These are phyloP conservation scores for Stenodera caucasica DNA, from an alignment of 2,888 invertebrate genomes.

Conservation along the genomic window DNA sequence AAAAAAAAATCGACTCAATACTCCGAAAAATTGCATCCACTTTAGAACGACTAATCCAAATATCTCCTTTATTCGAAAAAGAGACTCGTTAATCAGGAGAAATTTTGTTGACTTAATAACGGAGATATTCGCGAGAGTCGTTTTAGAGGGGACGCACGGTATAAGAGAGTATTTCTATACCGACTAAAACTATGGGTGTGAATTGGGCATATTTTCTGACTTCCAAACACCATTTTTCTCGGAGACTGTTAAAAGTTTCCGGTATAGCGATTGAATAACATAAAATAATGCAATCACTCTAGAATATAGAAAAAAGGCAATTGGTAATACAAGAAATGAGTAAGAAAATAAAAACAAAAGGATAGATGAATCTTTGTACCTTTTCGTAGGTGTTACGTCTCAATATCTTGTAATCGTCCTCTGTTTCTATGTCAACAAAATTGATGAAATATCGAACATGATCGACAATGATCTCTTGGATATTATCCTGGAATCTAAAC, in stretches of 20 bases:
- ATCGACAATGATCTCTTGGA: constrained; percentile 40
- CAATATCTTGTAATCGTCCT: constrained; percentile 36
- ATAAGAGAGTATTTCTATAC: constrained; percentile 19
- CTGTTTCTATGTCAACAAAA: constrained; percentile 37
- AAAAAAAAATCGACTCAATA: constrained; percentile 15
- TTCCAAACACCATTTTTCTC: constrained; percentile 40
- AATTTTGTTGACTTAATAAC: no score
- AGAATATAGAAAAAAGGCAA: constrained; percentile 21
- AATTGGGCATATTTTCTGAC: constrained; percentile 32
- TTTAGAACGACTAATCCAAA: no score
- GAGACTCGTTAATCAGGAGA: no score
- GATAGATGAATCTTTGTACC: constrained; percentile 18
- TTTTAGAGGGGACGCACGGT: no score
- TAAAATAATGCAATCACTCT: constrained; percentile 41
- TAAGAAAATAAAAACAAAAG: neutral
- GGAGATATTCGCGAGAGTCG: neutral
- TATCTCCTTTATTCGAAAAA: no score
- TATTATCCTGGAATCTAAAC: constrained; percentile 36
- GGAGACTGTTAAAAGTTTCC: constrained; percentile 32
- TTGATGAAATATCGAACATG: constrained; percentile 32
- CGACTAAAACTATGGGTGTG: constrained; percentile 37
- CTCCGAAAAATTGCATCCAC: neutral
- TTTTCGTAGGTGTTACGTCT: constrained; percentile 32
- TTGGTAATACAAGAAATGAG: neutral
- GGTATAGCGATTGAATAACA: constrained; percentile 37